These are phyloP conservation scores for Chaenocephalus aceratus DNA, from an alignment of 2,113 vertebrate species.

Conservation along the genomic window DNA sequence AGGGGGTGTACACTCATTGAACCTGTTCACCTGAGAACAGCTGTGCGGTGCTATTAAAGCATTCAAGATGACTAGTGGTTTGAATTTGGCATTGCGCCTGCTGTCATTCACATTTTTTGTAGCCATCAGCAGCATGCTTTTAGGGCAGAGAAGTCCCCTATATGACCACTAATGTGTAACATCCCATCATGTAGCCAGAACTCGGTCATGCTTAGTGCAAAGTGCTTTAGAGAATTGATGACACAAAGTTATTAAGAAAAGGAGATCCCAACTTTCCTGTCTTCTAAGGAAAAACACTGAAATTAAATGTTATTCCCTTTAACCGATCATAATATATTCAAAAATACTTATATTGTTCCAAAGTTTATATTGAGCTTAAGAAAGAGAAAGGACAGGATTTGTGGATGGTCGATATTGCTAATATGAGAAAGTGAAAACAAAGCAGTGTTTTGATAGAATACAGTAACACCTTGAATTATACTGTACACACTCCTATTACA, in stretches of 20 bases:
- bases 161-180: not conserved
- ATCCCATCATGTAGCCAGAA: not conserved
- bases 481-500: not conserved
- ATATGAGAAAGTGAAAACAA: slow-evolving; percentile 12
- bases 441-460: slow-evolving; percentile 26
- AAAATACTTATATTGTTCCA: not conserved
- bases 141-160: not conserved
- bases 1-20: not conserved
- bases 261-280: too few species aligned
- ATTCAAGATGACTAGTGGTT: not conserved
- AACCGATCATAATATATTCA: not conserved
- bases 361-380: slow-evolving; percentile 1
- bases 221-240: too few species aligned
- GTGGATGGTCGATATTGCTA: slow-evolving; percentile 36
- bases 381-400: slow-evolving; percentile 6
- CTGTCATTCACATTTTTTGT: not conserved
- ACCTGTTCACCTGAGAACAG: not conserved
- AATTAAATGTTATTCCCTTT: not conserved
- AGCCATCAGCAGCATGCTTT: not conserved
- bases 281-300: not conserved
- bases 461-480: slow-evolving; percentile 2
- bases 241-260: not conserved
- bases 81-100: not conserved
- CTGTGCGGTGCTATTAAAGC: not conserved
- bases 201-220: too few species aligned